A percentile compares a stretch with the other conserved stretches of the same genome.
These are phyloP conservation scores for Rachycentron canadum DNA, from an alignment of 2,797 vertebrate species.

Conservation along the genomic window DNA sequence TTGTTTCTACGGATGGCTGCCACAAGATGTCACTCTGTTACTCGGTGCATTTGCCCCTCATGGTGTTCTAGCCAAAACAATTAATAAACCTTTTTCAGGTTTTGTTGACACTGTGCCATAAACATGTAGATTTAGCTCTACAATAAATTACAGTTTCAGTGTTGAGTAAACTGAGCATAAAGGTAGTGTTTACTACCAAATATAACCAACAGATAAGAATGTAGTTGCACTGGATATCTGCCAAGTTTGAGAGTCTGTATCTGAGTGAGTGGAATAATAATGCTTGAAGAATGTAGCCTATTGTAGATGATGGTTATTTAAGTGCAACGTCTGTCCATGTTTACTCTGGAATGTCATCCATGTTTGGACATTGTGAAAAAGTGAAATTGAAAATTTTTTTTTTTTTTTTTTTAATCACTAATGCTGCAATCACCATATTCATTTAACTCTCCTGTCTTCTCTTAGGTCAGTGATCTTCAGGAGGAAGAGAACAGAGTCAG, in stretches of 20 bases:
- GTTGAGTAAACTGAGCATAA: constrained; percentile 13
- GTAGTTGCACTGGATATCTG: background rate
- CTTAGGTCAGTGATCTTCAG: constrained; percentile 85
- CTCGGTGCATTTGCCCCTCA: background rate
- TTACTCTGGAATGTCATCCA: background rate
- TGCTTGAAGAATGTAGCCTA: background rate
- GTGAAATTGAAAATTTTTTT: background rate
- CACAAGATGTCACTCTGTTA: constrained; percentile 57
- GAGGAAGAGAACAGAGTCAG: constrained; percentile 58
- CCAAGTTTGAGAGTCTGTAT: background rate
- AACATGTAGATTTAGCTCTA: constrained; percentile 9
- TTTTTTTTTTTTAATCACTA: too few species aligned
- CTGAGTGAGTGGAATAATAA: background rate
- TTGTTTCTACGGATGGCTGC: constrained; percentile 67
- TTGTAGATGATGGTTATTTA: background rate
- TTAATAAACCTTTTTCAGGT: background rate
- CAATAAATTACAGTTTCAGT: background rate
- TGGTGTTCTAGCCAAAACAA: background rate
- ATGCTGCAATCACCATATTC: background rate
- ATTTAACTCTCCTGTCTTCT: constrained; percentile 19
- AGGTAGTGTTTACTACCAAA: background rate
- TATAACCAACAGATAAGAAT: constrained; percentile 10
- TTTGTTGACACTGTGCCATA: constrained; percentile 10
- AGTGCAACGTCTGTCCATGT: background rate
- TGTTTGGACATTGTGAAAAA: background rate